Percentiles rank a stretch among this genome's conserved stretches.
These are phyloP conservation scores for Dendropsophus ebraccatus DNA, from an alignment of 2,113 vertebrate genomes.

Conservation along the genomic window DNA sequence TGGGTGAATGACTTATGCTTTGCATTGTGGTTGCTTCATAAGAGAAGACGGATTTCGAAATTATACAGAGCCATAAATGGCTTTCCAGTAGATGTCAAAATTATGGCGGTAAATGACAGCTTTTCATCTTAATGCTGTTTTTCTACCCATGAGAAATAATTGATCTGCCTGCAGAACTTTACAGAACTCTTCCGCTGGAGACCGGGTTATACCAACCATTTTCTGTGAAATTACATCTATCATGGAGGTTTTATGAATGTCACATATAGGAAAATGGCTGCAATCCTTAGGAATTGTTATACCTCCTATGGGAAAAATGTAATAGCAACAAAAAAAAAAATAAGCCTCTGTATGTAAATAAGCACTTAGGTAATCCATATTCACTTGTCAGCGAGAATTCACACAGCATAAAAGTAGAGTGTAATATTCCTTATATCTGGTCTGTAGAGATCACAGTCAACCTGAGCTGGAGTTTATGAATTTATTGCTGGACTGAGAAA, in stretches of 20 bases:
- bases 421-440: neutral
- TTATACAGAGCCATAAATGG: slow-evolving; percentile 55
- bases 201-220: slow-evolving; percentile 38
- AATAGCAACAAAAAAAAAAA: neutral
- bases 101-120: slow-evolving; percentile 60
- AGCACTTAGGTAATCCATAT: neutral
- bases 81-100: slow-evolving; percentile 47
- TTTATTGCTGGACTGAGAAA: neutral
- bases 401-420: neutral
- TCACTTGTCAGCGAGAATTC: neutral
- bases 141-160: slow-evolving; percentile 62
- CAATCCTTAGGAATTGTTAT: slow-evolving; percentile 49
- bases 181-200: neutral
- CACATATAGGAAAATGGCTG: slow-evolving; percentile 41
- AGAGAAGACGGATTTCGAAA: slow-evolving; percentile 51
- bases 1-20: slow-evolving; percentile 42
- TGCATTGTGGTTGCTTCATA: no score
- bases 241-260: slow-evolving; percentile 13
- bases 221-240: slow-evolving; percentile 36
- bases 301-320: slow-evolving; percentile 20
- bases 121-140: slow-evolving; percentile 56
- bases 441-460: neutral
- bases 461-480: neutral
- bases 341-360: slow-evolving; percentile 3
- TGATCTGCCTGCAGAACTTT: slow-evolving; percentile 59